Percentiles rank a stretch among this genome's conserved stretches.
phyloP scores from a whole-genome alignment of 2,797 vertebrate genomes.

The Scomberomorus guttatus region DNA sequence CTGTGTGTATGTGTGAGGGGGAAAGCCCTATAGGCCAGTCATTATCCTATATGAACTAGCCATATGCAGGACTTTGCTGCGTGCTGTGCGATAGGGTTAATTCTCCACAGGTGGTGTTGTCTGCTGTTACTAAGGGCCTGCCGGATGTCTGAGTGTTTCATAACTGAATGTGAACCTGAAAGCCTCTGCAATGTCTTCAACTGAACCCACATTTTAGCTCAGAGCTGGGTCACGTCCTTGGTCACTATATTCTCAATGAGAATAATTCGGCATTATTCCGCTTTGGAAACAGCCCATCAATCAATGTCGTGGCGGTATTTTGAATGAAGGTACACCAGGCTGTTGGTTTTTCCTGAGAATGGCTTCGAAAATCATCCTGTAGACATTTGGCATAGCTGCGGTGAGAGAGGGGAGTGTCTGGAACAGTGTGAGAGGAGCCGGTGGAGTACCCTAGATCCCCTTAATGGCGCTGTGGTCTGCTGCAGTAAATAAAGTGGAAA shows the following conservation, averaged over 20 bases:
- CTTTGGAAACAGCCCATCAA: slow-evolving; percentile 67
- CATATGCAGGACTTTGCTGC: slow-evolving; percentile 60
- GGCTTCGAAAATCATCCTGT: slow-evolving; percentile 63
- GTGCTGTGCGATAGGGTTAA: slow-evolving; percentile 53
- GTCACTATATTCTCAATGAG: slow-evolving; percentile 44
- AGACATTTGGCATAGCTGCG: slow-evolving; percentile 73
- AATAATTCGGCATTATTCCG: slow-evolving; percentile 42
- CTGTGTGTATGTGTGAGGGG: slow-evolving; percentile 54
- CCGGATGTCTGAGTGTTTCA: slow-evolving; percentile 48
- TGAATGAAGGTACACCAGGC: slow-evolving; percentile 61
- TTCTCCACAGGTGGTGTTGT: slow-evolving; percentile 75
- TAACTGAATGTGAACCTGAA: slow-evolving; percentile 37
- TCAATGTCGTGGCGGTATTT: slow-evolving; percentile 50
- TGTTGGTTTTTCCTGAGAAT: slow-evolving; percentile 57
- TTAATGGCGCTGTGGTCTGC: slow-evolving; percentile 77
- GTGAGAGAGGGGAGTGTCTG: slow-evolving; percentile 63
- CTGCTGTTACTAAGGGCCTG: slow-evolving; percentile 39
- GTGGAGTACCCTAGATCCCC: slow-evolving; percentile 60
- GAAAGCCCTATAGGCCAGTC: slow-evolving; percentile 73
- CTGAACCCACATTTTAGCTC: slow-evolving; percentile 31
- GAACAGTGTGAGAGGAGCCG: slow-evolving; percentile 56
- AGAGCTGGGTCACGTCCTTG: slow-evolving; percentile 22
- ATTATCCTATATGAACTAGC: slow-evolving; percentile 75
- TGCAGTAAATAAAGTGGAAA: slow-evolving; percentile 81
- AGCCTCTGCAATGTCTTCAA: slow-evolving; percentile 37